Conservation (phyloP, 2,797 vertebrate genomes). For the Brachyrhaphis roseni region DNA sequence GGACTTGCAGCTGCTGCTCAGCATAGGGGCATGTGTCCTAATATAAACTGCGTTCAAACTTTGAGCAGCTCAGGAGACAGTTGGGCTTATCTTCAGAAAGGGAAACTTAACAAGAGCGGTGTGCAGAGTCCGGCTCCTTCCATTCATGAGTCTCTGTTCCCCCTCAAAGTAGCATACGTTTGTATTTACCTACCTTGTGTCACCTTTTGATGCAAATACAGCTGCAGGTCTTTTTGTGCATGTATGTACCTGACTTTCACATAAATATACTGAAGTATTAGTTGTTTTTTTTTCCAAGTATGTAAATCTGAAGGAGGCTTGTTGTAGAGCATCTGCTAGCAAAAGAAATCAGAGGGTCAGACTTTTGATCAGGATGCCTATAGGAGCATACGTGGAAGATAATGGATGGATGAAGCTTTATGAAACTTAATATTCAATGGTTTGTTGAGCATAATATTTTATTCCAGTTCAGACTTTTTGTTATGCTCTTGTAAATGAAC, state of each 20-base stretch:
- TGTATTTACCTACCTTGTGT: not conserved
- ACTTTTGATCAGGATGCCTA: not conserved
- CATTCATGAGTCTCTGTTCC: not conserved
- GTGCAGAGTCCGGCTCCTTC: not conserved
- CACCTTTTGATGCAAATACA: not conserved
- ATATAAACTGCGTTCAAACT: not conserved
- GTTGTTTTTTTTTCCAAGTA: not conserved
- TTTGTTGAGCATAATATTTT: not conserved
- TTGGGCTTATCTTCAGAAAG: not conserved
- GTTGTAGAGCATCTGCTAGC: not conserved
- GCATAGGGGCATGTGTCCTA: not conserved
- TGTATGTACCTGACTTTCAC: not conserved
- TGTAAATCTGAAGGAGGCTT: not conserved
- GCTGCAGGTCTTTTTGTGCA: not conserved
- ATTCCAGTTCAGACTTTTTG: not conserved
- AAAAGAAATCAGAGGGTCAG: not conserved
- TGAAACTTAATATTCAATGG: not conserved
- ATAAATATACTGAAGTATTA: not conserved
- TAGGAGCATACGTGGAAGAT: not conserved
- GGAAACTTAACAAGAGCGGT: not conserved
- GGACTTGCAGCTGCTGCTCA: not conserved
- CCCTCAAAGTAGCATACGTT: not conserved
- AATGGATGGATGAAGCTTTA: not conserved
- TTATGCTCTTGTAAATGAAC: not conserved
- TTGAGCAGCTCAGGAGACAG: constrained; percentile 1